These are phyloP conservation scores for Drepana arcuata DNA, from an alignment of 1,140 invertebrate species.

Conservation along the genomic window DNA sequence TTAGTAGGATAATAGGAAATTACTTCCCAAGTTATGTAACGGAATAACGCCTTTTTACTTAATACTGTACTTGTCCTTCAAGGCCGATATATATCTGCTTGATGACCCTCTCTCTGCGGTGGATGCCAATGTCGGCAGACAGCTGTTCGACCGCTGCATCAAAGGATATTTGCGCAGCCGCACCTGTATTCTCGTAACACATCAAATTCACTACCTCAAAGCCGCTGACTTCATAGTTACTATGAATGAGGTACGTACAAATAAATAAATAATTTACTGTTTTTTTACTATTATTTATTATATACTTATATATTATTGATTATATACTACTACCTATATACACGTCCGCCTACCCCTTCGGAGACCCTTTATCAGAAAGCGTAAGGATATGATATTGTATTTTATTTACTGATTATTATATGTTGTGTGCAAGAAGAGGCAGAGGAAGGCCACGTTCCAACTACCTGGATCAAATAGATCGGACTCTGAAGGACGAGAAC, in stretches of 20 bases:
- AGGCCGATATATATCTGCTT: slow-evolving; percentile 75
- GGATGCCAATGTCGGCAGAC: slow-evolving; percentile 84
- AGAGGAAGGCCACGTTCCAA: no score
- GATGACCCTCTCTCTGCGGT: slow-evolving; percentile 85
- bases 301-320: slow-evolving; percentile 1
- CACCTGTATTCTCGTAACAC: slow-evolving; percentile 84
- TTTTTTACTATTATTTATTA: slow-evolving; percentile 2
- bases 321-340: background rate
- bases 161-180: slow-evolving; percentile 78
- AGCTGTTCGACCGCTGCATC: slow-evolving; percentile 83
- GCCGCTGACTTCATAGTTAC: slow-evolving; percentile 82
- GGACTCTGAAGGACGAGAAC: no score
- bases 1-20: no score
- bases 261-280: slow-evolving; percentile 2
- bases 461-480: no score
- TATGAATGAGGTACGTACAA: slow-evolving; percentile 76
- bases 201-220: slow-evolving; percentile 88
- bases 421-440: no score
- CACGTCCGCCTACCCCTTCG: no score
- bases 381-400: no score
- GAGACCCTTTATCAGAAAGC: no score
- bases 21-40: no score
- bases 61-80: slow-evolving; percentile 17
- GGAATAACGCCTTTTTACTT: no score
- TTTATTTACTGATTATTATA: no score